Conservation (phyloP, 2,797 vertebrate genomes). For the Lagodon rhomboides region DNA sequence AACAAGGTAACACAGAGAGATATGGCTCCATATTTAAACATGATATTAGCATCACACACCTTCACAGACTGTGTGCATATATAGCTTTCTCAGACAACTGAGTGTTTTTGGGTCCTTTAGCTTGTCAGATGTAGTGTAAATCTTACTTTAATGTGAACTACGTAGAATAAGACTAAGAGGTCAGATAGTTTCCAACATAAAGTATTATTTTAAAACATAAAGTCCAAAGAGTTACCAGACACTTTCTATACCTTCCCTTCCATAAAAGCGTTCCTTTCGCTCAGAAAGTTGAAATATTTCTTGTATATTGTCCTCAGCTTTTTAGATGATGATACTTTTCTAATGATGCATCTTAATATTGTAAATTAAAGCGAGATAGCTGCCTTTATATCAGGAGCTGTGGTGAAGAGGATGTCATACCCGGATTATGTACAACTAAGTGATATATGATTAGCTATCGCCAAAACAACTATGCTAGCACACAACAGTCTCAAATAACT, state of each 20-base stretch:
- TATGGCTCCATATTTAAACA: background rate
- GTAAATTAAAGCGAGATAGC: background rate
- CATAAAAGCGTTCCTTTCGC: constrained; percentile 14
- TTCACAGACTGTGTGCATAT: background rate
- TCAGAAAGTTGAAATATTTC: background rate
- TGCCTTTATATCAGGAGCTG: background rate
- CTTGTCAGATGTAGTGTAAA: background rate
- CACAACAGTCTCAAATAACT: constrained; percentile 13
- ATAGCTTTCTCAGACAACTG: background rate
- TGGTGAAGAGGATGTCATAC: too few relatives aligned
- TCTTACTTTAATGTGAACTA: background rate
- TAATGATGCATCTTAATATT: background rate
- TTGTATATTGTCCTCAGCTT: too few relatives aligned
- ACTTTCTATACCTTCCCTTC: background rate
- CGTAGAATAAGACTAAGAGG: background rate
- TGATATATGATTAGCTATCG: background rate
- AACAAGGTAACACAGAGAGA: constrained; percentile 9
- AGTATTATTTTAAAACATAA: too few relatives aligned
- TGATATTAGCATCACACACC: background rate
- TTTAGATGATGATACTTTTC: too few relatives aligned
- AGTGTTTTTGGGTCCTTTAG: background rate
- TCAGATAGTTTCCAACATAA: background rate
- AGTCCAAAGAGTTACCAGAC: background rate
- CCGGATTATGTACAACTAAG: background rate
- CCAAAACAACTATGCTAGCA: background rate